Evolutionary conservation across 1,140 invertebrate species (phyloP), one percentile per base, ranked within the genome.

Genomic region (Cylas formicarius): DNA sequence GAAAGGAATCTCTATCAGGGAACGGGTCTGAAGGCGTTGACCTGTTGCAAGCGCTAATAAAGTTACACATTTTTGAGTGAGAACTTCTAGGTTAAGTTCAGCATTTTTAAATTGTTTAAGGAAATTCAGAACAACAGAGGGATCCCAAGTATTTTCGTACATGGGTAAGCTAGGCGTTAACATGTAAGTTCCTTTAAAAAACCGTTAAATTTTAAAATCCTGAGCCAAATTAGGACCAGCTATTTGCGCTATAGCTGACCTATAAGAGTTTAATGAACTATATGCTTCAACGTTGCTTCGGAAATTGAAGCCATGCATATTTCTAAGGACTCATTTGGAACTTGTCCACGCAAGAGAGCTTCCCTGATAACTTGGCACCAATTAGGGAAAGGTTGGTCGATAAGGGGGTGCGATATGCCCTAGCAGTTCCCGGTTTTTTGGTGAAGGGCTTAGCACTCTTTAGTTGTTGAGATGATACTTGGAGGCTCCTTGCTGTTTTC

Each of bases 401-500:
- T n/a, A n/a, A n/a, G n/a, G n/a, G n/a, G n/a, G 10, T 2, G n/a
- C n/a, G n/a, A n/a, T n/a, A n/a, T n/a, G n/a, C n/a, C 16, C 6
- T 37, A 6, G 20, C 3, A 10, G 14, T 22, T 5, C 11, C 11
- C 3, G 17, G 6, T 11, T 24, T 37, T 2, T 7, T 37, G 5
- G 4, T 4, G 20, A 13, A 13, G n/a, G 17, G 4, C 16, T 16
- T 33, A 17, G 23, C 10, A 5, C 2, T 1, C 17, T 19, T 44
- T 2, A 48, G 23, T 14, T 44, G 13, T 18, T 20, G 20, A 11
- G 23, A 5, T 3, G 39, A 44, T 23, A 19, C 16, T 22, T 42
- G 24, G 2, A 48, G 17, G 5, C 3, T 5, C 13, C 37, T 48
- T 29, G 46, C 28, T 13, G 29, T 17, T 21, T 48, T 48, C 11